Evolutionary conservation across 2,888 invertebrate genomes (phyloP).

Genomic region (Volucella inanis): DNA sequence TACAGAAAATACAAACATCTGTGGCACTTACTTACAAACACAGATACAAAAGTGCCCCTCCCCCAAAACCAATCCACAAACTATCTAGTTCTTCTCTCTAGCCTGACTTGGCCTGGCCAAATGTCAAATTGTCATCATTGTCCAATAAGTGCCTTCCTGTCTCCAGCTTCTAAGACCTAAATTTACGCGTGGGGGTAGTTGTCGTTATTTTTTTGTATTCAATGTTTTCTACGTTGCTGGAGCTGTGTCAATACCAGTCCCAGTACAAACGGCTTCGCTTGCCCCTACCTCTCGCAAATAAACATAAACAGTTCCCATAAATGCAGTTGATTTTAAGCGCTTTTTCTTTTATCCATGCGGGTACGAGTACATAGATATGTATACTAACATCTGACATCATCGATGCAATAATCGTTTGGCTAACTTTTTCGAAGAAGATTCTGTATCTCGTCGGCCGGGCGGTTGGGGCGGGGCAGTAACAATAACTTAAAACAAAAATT

Average conservation of each 20-base stretch:
- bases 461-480: neutral
- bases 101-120: conserved; percentile 22
- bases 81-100: neutral
- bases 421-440: conserved; percentile 37
- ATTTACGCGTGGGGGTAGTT: conserved; percentile 5
- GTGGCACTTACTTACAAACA: conserved; percentile 7
- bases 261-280: neutral
- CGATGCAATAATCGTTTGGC: conserved; percentile 72
- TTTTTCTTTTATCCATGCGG: too few species aligned
- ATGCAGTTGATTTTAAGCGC: conserved; percentile 58
- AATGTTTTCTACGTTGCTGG: neutral
- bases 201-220: neutral
- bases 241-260: neutral
- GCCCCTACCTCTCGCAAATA: conserved; percentile 11
- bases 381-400: conserved; percentile 67
- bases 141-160: conserved; percentile 45
- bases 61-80: neutral
- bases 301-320: conserved; percentile 66
- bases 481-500: conserved; percentile 28
- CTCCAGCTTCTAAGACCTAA: neutral
- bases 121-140: conserved; percentile 65
- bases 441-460: neutral
- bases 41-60: neutral
- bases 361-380: neutral
- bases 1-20: conserved; percentile 61